Conservation (phyloP, 2,797 vertebrate species). For the Molossus molossus region DNA sequence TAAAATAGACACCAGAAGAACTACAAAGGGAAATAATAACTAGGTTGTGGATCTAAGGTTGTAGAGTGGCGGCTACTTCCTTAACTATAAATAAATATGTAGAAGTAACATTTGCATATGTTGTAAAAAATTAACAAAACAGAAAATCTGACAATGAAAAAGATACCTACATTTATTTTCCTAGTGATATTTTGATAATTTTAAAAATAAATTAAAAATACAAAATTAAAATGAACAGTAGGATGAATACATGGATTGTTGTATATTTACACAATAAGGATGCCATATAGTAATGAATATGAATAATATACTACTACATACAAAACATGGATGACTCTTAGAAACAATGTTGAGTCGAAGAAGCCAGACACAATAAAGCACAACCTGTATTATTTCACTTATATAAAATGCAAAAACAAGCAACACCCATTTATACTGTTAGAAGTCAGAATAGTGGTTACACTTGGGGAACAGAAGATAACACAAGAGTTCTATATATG, state of each 20-base stretch:
- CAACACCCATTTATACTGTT: background rate
- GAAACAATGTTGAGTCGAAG: background rate
- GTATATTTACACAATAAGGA: background rate
- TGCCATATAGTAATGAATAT: background rate
- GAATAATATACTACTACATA: background rate
- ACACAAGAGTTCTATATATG: background rate
- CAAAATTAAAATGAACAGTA: background rate
- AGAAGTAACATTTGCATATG: background rate
- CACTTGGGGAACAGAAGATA: background rate
- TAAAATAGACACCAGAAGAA: background rate
- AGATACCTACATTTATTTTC: background rate
- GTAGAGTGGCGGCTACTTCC: background rate
- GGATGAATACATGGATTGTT: background rate
- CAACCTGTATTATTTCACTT: background rate
- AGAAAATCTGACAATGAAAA: background rate
- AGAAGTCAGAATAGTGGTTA: background rate
- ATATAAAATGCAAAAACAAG: background rate
- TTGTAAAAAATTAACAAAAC: conserved; percentile 40
- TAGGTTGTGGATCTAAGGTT: background rate
- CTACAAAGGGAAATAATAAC: conserved; percentile 2
- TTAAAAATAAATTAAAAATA: background rate
- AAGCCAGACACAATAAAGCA: background rate
- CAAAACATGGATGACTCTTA: background rate
- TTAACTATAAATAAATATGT: conserved; percentile 27
- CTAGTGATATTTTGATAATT: conserved; percentile 1